Percentiles rank a stretch among this genome's conserved stretches.
phyloP scores from a whole-genome alignment of 2,797 vertebrate species.

The Octomys mimax region DNA sequence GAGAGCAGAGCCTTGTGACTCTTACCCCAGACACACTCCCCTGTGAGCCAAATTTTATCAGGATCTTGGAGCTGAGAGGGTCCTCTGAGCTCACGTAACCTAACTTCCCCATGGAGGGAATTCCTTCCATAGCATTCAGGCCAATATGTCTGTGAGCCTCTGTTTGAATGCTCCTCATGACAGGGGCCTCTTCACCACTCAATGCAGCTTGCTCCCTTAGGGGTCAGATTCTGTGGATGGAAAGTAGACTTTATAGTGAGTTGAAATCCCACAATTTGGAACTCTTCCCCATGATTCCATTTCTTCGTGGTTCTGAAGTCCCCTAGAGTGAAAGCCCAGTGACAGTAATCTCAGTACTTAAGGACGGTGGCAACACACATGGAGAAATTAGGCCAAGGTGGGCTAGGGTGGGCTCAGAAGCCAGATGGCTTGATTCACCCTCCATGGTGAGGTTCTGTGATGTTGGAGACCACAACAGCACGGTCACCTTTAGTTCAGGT shows the following conservation, averaged over 20 bases:
- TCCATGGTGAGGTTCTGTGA: background rate
- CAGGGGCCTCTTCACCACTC: background rate
- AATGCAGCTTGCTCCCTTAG: background rate
- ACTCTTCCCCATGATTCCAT: background rate
- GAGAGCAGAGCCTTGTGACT: background rate
- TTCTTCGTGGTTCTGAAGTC: background rate
- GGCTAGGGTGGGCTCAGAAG: background rate
- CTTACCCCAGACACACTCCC: background rate
- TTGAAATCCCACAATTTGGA: background rate
- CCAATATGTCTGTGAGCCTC: background rate
- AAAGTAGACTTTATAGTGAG: background rate
- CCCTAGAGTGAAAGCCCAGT: background rate
- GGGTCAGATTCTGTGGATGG: background rate
- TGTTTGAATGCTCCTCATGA: background rate
- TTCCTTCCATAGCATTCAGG: background rate
- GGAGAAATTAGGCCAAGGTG: constrained; percentile 7
- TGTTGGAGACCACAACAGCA: background rate
- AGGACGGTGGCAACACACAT: background rate
- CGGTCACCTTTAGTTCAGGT: background rate
- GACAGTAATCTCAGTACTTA: background rate
- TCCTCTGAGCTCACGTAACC: background rate
- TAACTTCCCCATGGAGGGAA: background rate
- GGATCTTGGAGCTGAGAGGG: background rate
- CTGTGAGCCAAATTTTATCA: background rate
- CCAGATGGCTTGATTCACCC: background rate